Percentiles rank a stretch among this genome's conserved stretches.
These are phyloP conservation scores for Octodonta nipae DNA, from an alignment of 2,888 invertebrate species.

Conservation along the genomic window DNA sequence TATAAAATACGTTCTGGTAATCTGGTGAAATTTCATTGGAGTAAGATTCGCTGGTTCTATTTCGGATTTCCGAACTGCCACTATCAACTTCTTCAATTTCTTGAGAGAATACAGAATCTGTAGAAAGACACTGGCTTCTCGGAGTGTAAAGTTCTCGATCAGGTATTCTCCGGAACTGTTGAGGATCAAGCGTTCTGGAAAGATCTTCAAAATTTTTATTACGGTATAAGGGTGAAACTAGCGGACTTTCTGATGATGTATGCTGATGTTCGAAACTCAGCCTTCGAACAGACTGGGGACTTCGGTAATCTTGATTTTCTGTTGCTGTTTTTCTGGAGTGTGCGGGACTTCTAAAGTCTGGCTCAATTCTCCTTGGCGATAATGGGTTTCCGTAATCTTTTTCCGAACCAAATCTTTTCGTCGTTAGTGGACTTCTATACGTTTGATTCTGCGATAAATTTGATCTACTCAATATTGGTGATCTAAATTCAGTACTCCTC, in stretches of 20 bases:
- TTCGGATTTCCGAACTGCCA: slow-evolving; percentile 23
- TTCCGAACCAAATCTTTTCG: slow-evolving; percentile 8
- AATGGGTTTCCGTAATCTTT: slow-evolving; percentile 17
- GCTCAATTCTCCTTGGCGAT: slow-evolving; percentile 19
- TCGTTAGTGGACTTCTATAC: slow-evolving; percentile 8
- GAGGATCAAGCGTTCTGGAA: no score
- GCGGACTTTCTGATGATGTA: not conserved
- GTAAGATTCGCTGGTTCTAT: slow-evolving; percentile 17
- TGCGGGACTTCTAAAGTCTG: slow-evolving; percentile 15
- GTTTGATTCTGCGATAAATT: slow-evolving; percentile 8
- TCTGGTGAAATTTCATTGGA: slow-evolving; percentile 19
- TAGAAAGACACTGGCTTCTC: slow-evolving; percentile 27
- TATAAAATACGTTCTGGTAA: slow-evolving; percentile 26
- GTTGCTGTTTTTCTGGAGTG: slow-evolving; percentile 15
- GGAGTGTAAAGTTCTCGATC: slow-evolving; percentile 2
- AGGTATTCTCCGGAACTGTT: slow-evolving; percentile 2
- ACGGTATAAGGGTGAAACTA: not conserved
- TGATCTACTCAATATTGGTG: slow-evolving; percentile 19
- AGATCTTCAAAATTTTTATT: no score
- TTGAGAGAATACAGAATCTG: slow-evolving; percentile 26
- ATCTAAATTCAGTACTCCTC: slow-evolving; percentile 22
- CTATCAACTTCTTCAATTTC: slow-evolving; percentile 31
- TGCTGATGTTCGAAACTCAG: not conserved
- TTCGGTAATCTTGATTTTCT: not conserved
- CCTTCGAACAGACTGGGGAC: not conserved